Evolutionary conservation across 2,888 invertebrate species (phyloP), one percentile per base, ranked within the genome.

Genomic region (Idaea straminata): DNA sequence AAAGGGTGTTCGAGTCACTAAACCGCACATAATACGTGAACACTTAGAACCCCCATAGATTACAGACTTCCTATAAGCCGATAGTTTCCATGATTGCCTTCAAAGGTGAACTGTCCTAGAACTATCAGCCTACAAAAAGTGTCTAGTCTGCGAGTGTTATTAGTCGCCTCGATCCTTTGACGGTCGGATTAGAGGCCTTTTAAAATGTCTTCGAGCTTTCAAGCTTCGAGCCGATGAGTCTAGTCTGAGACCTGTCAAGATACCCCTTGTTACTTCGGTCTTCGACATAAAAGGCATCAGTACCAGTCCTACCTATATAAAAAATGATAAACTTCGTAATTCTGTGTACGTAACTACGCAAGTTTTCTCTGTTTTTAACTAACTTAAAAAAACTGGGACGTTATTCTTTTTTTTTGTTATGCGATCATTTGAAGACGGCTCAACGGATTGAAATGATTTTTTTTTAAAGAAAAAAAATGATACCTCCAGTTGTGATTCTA

Each of bases 271-370:
- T 13, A 47, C 47, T 13, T 47, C 47, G 47, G 13, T 47, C 10
- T 4, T 47, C 47, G 47, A 47, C 47, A 47, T 47, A 4, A 47
- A 47, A 2, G 47, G 47, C 90, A 47, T 13, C 47, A 13, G 13
- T 47, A 47, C 47, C 47, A 47, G 25, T 7, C 47, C 10, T 47
- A 47, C 47, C 10, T 13, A 47, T 47, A 47, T 7, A 13, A 10
- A 13, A 5, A 47, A 47, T 47, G 47, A 13, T 4, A 7, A 47
- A 47, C 13, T 47, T 47, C 0, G 10, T 47, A 13, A 7, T 3
- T 47, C 25, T 25, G 25, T 25, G 25, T 25, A 25, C 25, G n/a
- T n/a, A n/a, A n/a, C 25, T 25, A 25, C 25, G 25, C 25, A 25
- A 25, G 25, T 25, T 25, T 25, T 25, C 25, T 2, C 25, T 25